These are phyloP conservation scores for Balearica regulorum DNA, from an alignment of 2,797 vertebrate genomes.

Conservation along the genomic window DNA sequence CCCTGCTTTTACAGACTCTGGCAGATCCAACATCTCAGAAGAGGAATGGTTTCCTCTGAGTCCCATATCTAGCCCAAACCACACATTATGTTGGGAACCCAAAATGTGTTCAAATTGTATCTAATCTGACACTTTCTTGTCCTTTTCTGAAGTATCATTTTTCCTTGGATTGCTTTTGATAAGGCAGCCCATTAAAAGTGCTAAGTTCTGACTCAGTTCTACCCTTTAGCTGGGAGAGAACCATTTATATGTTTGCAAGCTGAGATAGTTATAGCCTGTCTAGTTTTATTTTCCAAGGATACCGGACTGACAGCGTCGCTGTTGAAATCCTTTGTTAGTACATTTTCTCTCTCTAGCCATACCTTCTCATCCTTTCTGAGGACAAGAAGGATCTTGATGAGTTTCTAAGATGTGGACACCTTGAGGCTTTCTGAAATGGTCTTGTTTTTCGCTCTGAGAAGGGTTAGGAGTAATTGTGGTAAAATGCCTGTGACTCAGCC, in stretches of 20 bases:
- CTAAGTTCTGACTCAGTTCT: background rate
- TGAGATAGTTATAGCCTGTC: background rate
- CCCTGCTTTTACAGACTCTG: background rate
- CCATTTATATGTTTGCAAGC: background rate
- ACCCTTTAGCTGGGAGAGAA: background rate
- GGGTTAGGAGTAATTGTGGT: background rate
- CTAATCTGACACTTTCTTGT: background rate
- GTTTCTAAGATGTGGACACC: background rate
- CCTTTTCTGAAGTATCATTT: background rate
- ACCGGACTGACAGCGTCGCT: background rate
- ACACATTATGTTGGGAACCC: background rate
- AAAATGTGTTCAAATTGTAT: background rate
- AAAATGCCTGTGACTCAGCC: background rate
- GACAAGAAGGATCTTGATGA: background rate
- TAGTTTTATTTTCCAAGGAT: background rate
- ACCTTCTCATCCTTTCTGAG: background rate
- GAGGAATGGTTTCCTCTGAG: background rate
- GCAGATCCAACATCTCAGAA: background rate
- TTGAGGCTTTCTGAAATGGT: background rate
- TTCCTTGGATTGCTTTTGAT: background rate
- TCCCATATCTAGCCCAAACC: background rate
- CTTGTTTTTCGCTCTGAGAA: background rate
- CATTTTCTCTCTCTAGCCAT: background rate
- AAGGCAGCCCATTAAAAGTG: background rate
- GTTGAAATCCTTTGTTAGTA: background rate